Conservation (phyloP, 2,888 invertebrate genomes). For the Melanophora roralis region DNA sequence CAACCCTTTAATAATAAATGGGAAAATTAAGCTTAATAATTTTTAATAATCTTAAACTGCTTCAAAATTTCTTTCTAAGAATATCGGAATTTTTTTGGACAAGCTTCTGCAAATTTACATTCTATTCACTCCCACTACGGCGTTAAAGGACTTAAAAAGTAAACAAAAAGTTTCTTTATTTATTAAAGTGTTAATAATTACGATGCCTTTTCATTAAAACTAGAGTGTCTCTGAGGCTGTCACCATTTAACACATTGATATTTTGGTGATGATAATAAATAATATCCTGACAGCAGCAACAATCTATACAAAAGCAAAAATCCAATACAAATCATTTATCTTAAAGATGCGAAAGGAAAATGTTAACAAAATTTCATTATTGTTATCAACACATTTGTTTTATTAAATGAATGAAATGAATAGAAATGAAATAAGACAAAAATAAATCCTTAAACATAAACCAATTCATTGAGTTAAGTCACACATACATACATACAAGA, state of each 20-base stretch:
- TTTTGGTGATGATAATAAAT: conserved; percentile 27
- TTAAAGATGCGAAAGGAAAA: conserved; percentile 2
- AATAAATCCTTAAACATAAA: neutral
- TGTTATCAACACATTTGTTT: conserved; percentile 56
- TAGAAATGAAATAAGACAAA: neutral
- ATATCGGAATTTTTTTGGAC: too few relatives aligned
- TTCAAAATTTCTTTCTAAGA: too few relatives aligned
- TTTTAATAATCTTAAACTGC: too few relatives aligned
- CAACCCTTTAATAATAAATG: too few relatives aligned
- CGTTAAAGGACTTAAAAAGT: too few relatives aligned
- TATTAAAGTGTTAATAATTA: conserved; percentile 41
- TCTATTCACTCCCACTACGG: too few relatives aligned
- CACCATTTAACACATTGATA: neutral
- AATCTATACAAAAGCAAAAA: neutral
- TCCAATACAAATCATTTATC: neutral
- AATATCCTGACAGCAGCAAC: conserved; percentile 4
- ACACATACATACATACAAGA: too few relatives aligned
- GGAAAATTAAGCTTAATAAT: too few relatives aligned
- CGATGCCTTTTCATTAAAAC: conserved; percentile 1
- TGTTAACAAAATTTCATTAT: conserved; percentile 56
- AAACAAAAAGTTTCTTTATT: too few relatives aligned
- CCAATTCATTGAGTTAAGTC: neutral
- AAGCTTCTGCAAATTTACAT: too few relatives aligned
- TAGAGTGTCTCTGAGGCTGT: too few relatives aligned
- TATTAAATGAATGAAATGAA: conserved; percentile 42